Conservation (phyloP, 2,888 invertebrate species). For the Didymodactylos carnosus region DNA sequence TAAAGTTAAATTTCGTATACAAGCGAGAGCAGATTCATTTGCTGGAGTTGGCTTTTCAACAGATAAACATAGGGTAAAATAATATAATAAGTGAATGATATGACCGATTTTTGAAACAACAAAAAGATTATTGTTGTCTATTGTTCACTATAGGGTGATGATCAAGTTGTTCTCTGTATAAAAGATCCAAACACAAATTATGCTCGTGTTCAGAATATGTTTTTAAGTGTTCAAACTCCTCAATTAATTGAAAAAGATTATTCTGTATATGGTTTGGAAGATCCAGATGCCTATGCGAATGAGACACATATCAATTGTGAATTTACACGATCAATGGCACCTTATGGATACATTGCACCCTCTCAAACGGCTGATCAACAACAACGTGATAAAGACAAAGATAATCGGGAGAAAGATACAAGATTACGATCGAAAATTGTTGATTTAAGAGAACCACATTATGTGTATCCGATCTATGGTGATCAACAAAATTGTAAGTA, state of each 20-base stretch:
- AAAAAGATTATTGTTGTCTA: too few relatives aligned
- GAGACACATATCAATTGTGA: background rate
- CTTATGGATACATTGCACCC: too few relatives aligned
- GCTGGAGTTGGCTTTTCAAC: background rate
- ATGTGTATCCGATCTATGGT: background rate
- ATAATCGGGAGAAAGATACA: background rate
- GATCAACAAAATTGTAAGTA: too few relatives aligned
- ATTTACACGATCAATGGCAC: background rate
- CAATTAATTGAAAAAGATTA: background rate
- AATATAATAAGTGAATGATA: background rate
- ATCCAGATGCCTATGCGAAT: background rate
- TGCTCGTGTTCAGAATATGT: background rate
- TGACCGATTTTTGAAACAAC: background rate
- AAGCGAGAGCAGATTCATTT: background rate
- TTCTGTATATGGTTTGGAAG: background rate
- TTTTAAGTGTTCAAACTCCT: background rate
- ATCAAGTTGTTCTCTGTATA: background rate
- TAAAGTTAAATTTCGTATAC: background rate
- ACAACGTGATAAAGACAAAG: background rate
- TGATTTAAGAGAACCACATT: background rate
- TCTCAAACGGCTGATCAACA: background rate
- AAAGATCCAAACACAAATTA: background rate
- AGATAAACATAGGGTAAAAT: background rate
- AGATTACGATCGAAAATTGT: background rate
- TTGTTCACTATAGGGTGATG: background rate